Evolutionary conservation across 2,113 vertebrate genomes (phyloP).

Genomic region (Plectropomus leopardus): DNA sequence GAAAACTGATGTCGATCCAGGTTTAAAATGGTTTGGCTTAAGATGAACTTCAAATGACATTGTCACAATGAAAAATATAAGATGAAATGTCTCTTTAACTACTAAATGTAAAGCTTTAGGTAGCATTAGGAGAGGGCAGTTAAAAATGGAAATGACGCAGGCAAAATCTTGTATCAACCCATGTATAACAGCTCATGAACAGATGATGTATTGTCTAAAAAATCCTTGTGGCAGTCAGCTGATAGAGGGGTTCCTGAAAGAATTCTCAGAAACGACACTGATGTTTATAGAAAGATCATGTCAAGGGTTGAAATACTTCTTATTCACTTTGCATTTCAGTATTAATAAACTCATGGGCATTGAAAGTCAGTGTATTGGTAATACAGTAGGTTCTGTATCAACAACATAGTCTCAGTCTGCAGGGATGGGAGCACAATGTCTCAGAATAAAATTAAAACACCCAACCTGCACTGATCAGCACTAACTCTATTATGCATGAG

Average conservation of each 20-base stretch:
- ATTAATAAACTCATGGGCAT: not conserved
- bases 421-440: not conserved
- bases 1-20: too few relatives aligned
- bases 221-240: conserved; percentile 30
- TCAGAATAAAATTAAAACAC: not conserved
- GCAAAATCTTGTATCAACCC: not conserved
- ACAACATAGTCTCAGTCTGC: not conserved
- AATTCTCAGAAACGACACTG: not conserved
- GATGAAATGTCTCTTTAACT: not conserved
- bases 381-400: not conserved
- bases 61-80: not conserved
- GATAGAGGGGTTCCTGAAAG: not conserved
- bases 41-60: not conserved
- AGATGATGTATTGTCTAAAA: conserved; percentile 3
- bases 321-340: not conserved
- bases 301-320: too few relatives aligned
- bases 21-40: too few relatives aligned
- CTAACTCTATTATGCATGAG: not conserved
- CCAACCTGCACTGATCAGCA: not conserved
- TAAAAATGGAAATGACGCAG: not conserved
- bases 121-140: not conserved
- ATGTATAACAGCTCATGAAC: not conserved
- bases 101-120: not conserved
- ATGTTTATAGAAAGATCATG: not conserved
- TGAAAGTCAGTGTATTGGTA: not conserved